A percentile compares a stretch with the other conserved stretches of the same genome.
Evolutionary conservation across 2,797 vertebrate genomes (phyloP).

Genomic region (Mallotus villosus): DNA sequence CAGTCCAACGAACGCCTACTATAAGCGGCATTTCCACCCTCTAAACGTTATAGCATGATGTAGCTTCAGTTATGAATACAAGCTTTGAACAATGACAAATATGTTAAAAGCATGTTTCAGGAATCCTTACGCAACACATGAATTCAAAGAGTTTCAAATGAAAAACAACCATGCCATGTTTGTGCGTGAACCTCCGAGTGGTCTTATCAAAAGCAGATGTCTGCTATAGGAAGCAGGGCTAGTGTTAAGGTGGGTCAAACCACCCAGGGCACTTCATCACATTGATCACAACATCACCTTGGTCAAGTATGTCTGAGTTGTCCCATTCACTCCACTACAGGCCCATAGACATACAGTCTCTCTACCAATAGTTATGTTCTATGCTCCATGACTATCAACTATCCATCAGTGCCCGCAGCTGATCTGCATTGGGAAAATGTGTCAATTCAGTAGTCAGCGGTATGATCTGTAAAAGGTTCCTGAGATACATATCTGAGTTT

Average conservation of each 20-base stretch:
- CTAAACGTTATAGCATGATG: background rate
- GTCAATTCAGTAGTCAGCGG: background rate
- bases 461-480: background rate
- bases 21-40: background rate
- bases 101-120: background rate
- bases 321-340: background rate
- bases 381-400: background rate
- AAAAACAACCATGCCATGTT: constrained; percentile 4
- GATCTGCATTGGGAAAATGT: background rate
- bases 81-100: too few species aligned
- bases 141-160: constrained; percentile 1
- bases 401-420: background rate
- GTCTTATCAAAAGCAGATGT: constrained; percentile 18
- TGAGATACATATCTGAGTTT: constrained; percentile 15
- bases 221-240: constrained; percentile 1
- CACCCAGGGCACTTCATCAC: background rate
- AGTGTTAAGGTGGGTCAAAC: background rate
- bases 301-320: background rate
- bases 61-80: background rate
- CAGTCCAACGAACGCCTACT: background rate
- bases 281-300: background rate
- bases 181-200: constrained; percentile 8
- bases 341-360: too few species aligned
- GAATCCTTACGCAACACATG: background rate
- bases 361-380: too few species aligned